Base-by-base conservation (phyloP, 2,888 invertebrate genomes). In the Hyles lineata region DNA sequence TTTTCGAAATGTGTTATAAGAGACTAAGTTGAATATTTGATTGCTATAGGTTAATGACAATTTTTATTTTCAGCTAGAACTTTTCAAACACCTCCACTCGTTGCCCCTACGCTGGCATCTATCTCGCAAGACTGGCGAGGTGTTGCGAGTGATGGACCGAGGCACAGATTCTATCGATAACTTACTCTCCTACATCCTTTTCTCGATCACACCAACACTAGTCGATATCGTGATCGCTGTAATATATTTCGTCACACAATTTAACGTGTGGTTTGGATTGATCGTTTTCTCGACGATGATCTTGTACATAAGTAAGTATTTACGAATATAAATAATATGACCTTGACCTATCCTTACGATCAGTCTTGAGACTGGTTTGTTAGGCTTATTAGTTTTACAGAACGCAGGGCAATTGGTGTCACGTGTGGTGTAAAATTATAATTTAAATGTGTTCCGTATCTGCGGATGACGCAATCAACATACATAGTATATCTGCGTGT, bases 101-200 rank as follows among this genome's bases (percentile, higher is more conserved):
- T 91, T 99, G 72, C 99, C 99, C 6, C 95, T 99, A 70, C 96
- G 98, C 32, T 99, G 99, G 99, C 99, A 99, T 91, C 93, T 99
- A 55, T 96, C 97, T 1, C 95, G 99, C 17, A 99, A 99, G 94
- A 99, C 99, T 0, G 99, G 99, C 2, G 99, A 99, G 94, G 99
- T 99, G 0, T 94, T 99, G 2, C 95, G 99, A 55, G 97, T 99
- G 0, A 99, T 99, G 98, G 99, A 99, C 92, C 96, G 99, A 76
- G 99, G 99, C 78, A 99, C 99, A 0, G 98, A 98, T 82, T 99
- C 99, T 72, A 98, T 99, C 81, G 99, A 99, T 92, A 98, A 97
- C 89, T 95, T 99, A 15, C 95, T 99, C 0, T 98, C 97, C 83
- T 98, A 97, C 86, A 97, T 99, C 70, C 93, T 99, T 61, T 99